Conservation (phyloP, 2,797 vertebrate genomes). For the Distichodus sexfasciatus region DNA sequence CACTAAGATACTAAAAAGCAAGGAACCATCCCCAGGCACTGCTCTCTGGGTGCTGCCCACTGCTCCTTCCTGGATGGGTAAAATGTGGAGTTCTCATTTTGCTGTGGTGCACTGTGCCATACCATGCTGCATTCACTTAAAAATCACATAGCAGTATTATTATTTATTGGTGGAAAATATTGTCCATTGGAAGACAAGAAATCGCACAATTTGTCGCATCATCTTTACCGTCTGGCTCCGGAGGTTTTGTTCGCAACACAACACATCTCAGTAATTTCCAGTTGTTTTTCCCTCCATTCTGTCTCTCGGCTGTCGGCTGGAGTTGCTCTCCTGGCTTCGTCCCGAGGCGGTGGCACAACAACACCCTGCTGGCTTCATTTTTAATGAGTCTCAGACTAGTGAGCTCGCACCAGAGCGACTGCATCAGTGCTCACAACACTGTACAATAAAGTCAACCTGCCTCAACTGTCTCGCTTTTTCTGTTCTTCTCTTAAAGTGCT, state of each 20-base stretch:
- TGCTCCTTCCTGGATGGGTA: too few species aligned
- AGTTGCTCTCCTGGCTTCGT: slow-evolving; percentile 1
- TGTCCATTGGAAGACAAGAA: not conserved
- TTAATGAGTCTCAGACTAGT: slow-evolving; percentile 41
- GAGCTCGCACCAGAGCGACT: slow-evolving; percentile 10
- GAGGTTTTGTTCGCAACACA: not conserved
- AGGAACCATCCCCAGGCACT: too few species aligned
- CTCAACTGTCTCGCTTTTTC: slow-evolving; percentile 8
- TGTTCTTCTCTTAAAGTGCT: not conserved
- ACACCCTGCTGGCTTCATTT: slow-evolving; percentile 34
- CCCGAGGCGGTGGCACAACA: slow-evolving; percentile 10
- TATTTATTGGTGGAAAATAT: not conserved
- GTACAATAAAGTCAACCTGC: slow-evolving; percentile 9
- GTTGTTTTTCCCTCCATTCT: not conserved
- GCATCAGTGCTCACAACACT: slow-evolving; percentile 16
- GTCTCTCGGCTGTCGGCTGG: not conserved
- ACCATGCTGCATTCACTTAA: too few species aligned
- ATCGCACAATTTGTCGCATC: not conserved
- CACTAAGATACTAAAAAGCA: too few species aligned
- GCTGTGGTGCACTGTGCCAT: too few species aligned
- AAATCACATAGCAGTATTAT: not conserved
- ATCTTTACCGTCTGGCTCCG: not conserved
- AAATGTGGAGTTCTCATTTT: too few species aligned
- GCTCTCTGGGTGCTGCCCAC: too few species aligned
- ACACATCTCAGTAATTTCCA: not conserved